Evolutionary conservation across 2,797 vertebrate genomes (phyloP).

Genomic region (Leptatherina wallacei): DNA sequence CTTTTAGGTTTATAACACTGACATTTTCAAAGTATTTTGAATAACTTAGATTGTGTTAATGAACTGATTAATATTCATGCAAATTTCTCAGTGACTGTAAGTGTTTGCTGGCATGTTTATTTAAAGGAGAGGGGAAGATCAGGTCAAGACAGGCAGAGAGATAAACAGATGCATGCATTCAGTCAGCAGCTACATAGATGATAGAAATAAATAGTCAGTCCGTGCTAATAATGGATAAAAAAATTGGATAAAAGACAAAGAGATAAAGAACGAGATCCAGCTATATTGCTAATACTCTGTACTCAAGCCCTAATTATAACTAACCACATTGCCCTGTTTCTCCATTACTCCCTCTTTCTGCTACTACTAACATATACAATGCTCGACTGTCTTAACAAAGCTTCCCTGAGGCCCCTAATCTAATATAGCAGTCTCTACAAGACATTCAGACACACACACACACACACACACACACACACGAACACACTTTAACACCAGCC

Average conservation of each 20-base stretch:
- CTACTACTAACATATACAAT: conserved; percentile 52
- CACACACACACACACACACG: conserved; percentile 38
- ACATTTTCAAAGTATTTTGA: neutral
- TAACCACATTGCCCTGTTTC: conserved; percentile 36
- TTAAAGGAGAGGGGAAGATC: conserved; percentile 8
- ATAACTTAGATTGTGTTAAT: neutral
- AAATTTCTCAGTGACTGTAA: too few relatives aligned
- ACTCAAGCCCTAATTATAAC: conserved; percentile 53
- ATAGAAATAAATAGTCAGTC: conserved; percentile 35
- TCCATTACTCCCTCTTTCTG: conserved; percentile 34
- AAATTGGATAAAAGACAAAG: conserved; percentile 47
- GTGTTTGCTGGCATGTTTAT: neutral
- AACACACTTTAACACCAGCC: conserved; percentile 29
- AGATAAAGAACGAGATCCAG: conserved; percentile 47
- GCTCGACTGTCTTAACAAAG: conserved; percentile 64
- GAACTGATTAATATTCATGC: too few relatives aligned
- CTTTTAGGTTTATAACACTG: neutral
- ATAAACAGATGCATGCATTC: conserved; percentile 17
- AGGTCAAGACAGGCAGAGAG: neutral
- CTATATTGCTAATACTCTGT: conserved; percentile 41
- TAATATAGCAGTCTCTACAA: conserved; percentile 68
- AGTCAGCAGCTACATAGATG: conserved; percentile 17
- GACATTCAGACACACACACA: conserved; percentile 38
- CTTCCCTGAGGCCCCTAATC: conserved; percentile 67
- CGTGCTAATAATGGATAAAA: conserved; percentile 48